These are phyloP conservation scores for Iguana delicatissima DNA, from an alignment of 2,797 vertebrate species.

Conservation along the genomic window DNA sequence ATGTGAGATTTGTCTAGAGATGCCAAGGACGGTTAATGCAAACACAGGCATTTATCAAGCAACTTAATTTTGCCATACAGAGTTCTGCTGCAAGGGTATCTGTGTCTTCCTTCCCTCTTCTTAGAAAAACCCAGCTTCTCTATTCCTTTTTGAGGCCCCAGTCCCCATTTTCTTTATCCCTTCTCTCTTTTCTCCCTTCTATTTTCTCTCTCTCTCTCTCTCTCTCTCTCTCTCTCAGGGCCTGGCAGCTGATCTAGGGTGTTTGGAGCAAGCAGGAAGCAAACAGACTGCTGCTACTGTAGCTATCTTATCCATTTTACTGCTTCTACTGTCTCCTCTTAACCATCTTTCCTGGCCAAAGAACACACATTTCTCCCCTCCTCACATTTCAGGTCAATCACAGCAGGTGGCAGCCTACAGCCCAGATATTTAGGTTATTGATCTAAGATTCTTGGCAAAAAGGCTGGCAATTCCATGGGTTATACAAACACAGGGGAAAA, in stretches of 20 bases:
- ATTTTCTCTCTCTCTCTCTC: no score
- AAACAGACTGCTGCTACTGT: background rate
- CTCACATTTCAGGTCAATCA: background rate
- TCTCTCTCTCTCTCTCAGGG: no score
- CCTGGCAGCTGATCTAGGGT: background rate
- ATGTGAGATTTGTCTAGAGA: rapidly evolving
- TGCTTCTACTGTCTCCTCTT: background rate
- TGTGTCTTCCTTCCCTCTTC: no score
- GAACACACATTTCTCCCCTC: background rate
- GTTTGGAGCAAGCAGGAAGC: background rate
- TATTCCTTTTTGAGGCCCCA: no score
- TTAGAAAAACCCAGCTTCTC: no score
- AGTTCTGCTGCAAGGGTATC: background rate
- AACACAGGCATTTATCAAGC: background rate
- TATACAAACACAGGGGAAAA: background rate
- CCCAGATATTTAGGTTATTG: background rate
- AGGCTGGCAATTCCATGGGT: background rate
- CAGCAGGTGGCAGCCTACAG: background rate
- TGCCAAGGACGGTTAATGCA: background rate
- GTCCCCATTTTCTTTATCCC: no score
- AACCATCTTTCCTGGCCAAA: background rate
- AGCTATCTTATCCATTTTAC: no score
- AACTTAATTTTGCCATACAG: background rate
- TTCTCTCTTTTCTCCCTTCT: background rate
- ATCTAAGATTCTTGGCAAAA: background rate